A percentile compares a stretch with the other conserved stretches of the same genome.
Evolutionary conservation across 2,113 vertebrate species (phyloP).

Genomic region (Myotis brandtii): DNA sequence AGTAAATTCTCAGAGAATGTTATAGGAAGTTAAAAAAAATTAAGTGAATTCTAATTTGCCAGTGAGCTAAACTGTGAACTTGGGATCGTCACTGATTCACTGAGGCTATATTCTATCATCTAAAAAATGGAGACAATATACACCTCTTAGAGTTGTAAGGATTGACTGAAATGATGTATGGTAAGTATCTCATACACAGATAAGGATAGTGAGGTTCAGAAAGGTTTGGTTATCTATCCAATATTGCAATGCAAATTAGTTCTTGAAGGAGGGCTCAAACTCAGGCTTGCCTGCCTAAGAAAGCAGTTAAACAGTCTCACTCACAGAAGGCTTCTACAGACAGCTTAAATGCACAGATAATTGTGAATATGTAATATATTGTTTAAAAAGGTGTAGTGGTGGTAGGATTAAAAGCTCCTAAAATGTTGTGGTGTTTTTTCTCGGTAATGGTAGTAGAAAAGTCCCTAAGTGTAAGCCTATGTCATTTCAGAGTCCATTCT

Average conservation of each 20-base stretch:
- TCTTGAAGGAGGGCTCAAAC: not conserved
- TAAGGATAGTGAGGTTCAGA: not conserved
- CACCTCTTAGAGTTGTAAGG: not conserved
- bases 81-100: not conserved
- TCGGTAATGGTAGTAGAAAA: not conserved
- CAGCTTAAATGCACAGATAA: slow-evolving; percentile 5
- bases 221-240: not conserved
- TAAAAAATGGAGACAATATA: not conserved
- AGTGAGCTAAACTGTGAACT: not conserved
- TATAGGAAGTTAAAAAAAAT: not conserved
- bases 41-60: not conserved
- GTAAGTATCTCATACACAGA: not conserved
- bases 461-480: not conserved
- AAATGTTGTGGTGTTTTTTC: slow-evolving; percentile 20
- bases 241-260: not conserved
- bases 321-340: not conserved
- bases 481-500: slow-evolving; percentile 20
- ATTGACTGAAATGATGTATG: not conserved
- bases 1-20: not conserved
- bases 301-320: slow-evolving; percentile 30
- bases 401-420: not conserved
- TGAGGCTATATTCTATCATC: not conserved
- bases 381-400: not conserved
- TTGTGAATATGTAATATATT: not conserved
- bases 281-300: not conserved